These are phyloP conservation scores for Tipula helvola DNA, from an alignment of 2,888 invertebrate species.

Conservation along the genomic window DNA sequence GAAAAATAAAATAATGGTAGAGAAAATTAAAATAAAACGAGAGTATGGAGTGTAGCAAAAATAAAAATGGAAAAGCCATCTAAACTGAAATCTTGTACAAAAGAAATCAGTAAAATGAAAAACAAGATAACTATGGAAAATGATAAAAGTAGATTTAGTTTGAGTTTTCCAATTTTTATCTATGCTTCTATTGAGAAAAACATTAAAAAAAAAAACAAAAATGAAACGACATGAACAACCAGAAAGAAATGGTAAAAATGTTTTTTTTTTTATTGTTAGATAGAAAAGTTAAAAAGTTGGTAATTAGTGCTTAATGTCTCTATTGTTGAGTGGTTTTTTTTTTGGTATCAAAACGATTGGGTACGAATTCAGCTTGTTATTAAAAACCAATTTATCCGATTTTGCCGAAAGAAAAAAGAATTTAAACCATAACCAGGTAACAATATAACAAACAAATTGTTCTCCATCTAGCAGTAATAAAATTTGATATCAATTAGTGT, in stretches of 20 bases:
- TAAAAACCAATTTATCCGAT: not conserved
- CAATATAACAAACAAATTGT: not conserved
- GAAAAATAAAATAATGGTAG: not conserved
- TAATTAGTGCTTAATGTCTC: constrained; percentile 4
- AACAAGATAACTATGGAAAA: not conserved
- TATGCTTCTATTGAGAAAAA: not conserved
- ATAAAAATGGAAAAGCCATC: not conserved
- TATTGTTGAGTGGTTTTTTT: not conserved
- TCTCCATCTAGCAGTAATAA: not conserved
- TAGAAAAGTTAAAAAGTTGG: not conserved
- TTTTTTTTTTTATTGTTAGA: not conserved
- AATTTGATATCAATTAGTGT: not conserved
- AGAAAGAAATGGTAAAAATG: not conserved
- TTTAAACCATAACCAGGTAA: not conserved
- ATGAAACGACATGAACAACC: not conserved
- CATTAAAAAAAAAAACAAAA: not conserved
- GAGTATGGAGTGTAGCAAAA: not conserved
- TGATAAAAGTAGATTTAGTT: not conserved
- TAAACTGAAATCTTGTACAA: not conserved
- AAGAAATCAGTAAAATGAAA: not conserved
- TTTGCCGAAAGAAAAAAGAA: not conserved
- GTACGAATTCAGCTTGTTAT: not conserved
- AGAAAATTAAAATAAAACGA: not conserved
- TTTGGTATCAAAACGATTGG: not conserved
- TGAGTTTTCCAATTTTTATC: not conserved